Evolutionary conservation across 2,113 vertebrate genomes (phyloP).

Genomic region (Polyodon spathula): DNA sequence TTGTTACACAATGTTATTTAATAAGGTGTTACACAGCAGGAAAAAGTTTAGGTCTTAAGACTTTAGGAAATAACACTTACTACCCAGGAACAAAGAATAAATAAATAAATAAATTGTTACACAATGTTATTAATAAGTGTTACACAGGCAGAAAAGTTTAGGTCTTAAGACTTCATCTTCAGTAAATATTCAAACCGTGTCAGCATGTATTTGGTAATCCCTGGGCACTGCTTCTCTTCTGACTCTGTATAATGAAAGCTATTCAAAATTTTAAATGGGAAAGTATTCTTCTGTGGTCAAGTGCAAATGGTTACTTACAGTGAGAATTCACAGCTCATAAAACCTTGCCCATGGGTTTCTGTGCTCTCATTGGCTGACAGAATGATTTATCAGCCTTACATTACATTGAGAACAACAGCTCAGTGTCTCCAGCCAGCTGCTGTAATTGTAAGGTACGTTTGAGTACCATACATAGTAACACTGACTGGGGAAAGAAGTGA

Average conservation of each 20-base stretch:
- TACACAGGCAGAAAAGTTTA: too few relatives aligned
- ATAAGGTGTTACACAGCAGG: too few relatives aligned
- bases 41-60: too few relatives aligned
- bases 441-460: slow-evolving; percentile 12
- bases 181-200: too few relatives aligned
- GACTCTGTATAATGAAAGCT: slow-evolving; percentile 57
- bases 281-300: slow-evolving; percentile 33
- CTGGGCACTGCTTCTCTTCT: too few relatives aligned
- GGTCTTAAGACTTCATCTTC: too few relatives aligned
- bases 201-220: too few relatives aligned
- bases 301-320: slow-evolving; percentile 25
- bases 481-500: slow-evolving; percentile 1
- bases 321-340: slow-evolving; percentile 30
- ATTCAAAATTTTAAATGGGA: slow-evolving; percentile 35
- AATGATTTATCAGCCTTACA: slow-evolving; percentile 64
- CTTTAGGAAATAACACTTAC: too few relatives aligned
- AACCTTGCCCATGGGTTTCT: slow-evolving; percentile 48
- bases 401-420: slow-evolving; percentile 59
- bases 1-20: too few relatives aligned
- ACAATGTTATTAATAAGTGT: too few relatives aligned
- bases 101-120: too few relatives aligned
- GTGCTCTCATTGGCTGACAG: slow-evolving; percentile 61
- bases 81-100: too few relatives aligned
- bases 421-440: slow-evolving; percentile 29
- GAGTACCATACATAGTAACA: neutral